Evolutionary conservation across 2,113 vertebrate genomes (phyloP).

Genomic region (Toxotes jaculatrix): DNA sequence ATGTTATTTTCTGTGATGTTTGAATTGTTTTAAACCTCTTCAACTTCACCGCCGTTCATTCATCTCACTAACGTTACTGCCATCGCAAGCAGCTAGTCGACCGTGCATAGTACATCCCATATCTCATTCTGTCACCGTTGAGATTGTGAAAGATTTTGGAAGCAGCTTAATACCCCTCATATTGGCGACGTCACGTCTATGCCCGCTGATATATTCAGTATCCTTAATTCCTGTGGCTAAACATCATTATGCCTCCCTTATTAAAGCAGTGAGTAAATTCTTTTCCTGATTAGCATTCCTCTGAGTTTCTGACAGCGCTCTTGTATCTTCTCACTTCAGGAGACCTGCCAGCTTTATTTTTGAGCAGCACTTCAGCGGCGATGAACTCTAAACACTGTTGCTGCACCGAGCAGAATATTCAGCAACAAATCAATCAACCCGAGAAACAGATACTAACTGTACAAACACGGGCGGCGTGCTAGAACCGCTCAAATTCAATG

Average conservation of each 20-base stretch:
- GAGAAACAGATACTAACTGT: background rate
- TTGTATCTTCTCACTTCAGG: background rate
- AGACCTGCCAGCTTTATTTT: background rate
- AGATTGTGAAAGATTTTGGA: too few relatives aligned
- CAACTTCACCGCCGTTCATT: too few relatives aligned
- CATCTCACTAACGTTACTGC: too few relatives aligned
- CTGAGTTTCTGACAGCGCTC: background rate
- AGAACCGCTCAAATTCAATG: background rate
- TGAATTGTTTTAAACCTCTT: too few relatives aligned
- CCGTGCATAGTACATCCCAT: too few relatives aligned
- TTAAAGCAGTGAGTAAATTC: background rate
- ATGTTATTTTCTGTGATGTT: too few relatives aligned
- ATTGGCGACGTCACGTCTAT: background rate
- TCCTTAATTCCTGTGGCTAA: background rate
- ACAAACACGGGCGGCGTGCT: conserved; percentile 1
- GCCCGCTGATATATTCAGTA: background rate
- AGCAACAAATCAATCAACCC: conserved; percentile 12
- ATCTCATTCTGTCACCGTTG: too few relatives aligned
- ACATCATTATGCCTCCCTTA: background rate
- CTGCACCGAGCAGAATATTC: conserved; percentile 1
- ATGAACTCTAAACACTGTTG: background rate
- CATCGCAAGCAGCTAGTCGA: too few relatives aligned
- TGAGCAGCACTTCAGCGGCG: background rate
- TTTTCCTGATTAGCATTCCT: conserved; percentile 3
- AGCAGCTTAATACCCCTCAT: background rate